These are phyloP conservation scores for Emydocephalus ijimae DNA, from an alignment of 2,113 vertebrate genomes.

Conservation along the genomic window DNA sequence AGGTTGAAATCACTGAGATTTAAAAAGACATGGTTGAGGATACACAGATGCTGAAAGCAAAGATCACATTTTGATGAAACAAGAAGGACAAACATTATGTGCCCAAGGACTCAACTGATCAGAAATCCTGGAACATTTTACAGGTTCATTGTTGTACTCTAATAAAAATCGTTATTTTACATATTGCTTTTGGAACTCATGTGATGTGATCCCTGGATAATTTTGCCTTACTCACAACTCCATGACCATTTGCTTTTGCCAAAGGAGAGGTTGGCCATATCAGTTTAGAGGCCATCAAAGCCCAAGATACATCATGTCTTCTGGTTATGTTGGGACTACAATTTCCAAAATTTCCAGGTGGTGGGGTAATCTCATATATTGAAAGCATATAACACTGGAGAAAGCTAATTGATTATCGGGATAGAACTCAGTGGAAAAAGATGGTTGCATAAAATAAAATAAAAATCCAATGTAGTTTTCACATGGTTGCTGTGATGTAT, in stretches of 20 bases:
- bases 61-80: slow-evolving; percentile 6
- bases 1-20: not conserved
- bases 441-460: not conserved
- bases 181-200: not conserved
- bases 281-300: not conserved
- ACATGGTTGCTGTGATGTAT: not conserved
- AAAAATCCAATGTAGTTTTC: not conserved
- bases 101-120: not conserved
- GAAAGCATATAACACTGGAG: not conserved
- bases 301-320: not conserved
- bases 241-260: not conserved
- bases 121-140: not conserved
- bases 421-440: not conserved
- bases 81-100: slow-evolving; percentile 7
- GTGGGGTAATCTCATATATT: not conserved
- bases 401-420: not conserved
- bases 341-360: not conserved
- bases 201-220: too few relatives aligned
- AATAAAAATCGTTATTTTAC: not conserved
- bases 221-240: not conserved
- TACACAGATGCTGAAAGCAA: not conserved
- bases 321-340: not conserved
- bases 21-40: slow-evolving; percentile 18
- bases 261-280: not conserved
- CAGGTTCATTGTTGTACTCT: not conserved